Percentiles rank a stretch among this genome's conserved stretches.
These are phyloP conservation scores for Mus minutoides DNA, from an alignment of 2,797 vertebrate genomes.

Conservation along the genomic window DNA sequence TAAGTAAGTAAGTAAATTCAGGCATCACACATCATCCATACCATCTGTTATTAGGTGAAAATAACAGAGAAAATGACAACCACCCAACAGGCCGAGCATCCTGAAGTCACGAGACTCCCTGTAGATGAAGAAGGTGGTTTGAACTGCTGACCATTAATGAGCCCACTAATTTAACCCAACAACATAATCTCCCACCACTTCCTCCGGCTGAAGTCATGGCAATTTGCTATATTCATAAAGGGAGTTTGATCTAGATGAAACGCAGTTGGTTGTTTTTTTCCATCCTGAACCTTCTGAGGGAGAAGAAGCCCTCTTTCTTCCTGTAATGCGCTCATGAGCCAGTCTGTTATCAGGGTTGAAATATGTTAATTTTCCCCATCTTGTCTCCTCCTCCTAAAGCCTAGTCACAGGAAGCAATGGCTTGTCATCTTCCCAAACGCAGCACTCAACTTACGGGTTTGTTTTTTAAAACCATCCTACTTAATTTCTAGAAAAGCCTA, in stretches of 20 bases:
- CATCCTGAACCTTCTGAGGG: constrained; percentile 41
- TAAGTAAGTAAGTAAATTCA: background rate
- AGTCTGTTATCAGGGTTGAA: constrained; percentile 11
- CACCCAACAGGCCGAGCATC: background rate
- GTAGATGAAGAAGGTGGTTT: constrained; percentile 16
- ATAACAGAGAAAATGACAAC: constrained; percentile 23
- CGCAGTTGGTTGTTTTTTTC: constrained; percentile 22
- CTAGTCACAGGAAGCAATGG: background rate
- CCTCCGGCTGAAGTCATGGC: constrained; percentile 49
- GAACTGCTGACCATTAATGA: constrained; percentile 47
- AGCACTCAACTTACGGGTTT: background rate
- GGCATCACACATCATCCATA: background rate
- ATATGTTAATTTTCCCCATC: constrained; percentile 6
- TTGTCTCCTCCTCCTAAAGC: constrained; percentile 18
- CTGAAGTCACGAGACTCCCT: background rate
- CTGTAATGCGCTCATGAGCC: constrained; percentile 33
- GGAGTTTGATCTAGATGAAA: constrained; percentile 70
- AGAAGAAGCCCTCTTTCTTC: constrained; percentile 33
- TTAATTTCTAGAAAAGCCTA: background rate
- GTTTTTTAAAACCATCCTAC: background rate
- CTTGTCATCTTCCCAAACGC: background rate
- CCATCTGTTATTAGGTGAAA: constrained; percentile 7
- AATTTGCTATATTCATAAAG: constrained; percentile 68
- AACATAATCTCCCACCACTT: constrained; percentile 61
- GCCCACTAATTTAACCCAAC: constrained; percentile 57